phyloP scores from a whole-genome alignment of 2,797 vertebrate genomes.

The Neosilurus mollespiculum region DNA sequence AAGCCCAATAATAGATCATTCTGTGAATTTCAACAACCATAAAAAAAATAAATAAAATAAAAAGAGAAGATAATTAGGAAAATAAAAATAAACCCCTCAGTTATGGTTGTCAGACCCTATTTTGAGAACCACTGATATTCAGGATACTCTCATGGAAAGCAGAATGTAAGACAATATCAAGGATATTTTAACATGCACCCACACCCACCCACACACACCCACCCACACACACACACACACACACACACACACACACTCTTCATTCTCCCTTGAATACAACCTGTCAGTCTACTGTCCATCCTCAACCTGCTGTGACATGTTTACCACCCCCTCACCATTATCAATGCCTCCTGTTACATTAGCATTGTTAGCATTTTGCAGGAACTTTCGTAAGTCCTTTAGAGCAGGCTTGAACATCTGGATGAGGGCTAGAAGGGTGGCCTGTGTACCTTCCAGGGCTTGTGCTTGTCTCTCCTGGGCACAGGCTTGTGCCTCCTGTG shows the following conservation, averaged over 20 bases:
- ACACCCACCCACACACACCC: conserved; percentile 20
- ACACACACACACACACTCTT: conserved; percentile 19
- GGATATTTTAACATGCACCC: background rate
- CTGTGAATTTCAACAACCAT: background rate
- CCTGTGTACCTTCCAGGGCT: conserved; percentile 93
- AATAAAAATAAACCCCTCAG: background rate
- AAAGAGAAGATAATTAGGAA: background rate
- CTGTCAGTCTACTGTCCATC: conserved; percentile 59
- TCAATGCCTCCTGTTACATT: conserved; percentile 49
- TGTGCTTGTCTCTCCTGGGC: conserved; percentile 95
- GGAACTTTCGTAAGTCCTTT: conserved; percentile 90
- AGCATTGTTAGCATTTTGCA: conserved; percentile 77
- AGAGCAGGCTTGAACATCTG: conserved; percentile 92
- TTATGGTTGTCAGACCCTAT: background rate
- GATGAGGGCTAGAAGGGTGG: conserved; percentile 87
- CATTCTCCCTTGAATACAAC: background rate
- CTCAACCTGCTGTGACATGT: conserved; percentile 61
- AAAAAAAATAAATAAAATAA: too few relatives aligned
- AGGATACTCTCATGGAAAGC: conserved; percentile 11
- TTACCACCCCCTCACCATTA: conserved; percentile 62
- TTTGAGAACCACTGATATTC: background rate
- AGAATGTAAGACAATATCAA: background rate
- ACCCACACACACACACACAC: conserved; percentile 11
- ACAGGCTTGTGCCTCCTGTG: conserved; percentile 91
- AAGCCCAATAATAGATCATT: background rate